phyloP scores from a whole-genome alignment of 2,888 invertebrate species.

The Philereme transversata region DNA sequence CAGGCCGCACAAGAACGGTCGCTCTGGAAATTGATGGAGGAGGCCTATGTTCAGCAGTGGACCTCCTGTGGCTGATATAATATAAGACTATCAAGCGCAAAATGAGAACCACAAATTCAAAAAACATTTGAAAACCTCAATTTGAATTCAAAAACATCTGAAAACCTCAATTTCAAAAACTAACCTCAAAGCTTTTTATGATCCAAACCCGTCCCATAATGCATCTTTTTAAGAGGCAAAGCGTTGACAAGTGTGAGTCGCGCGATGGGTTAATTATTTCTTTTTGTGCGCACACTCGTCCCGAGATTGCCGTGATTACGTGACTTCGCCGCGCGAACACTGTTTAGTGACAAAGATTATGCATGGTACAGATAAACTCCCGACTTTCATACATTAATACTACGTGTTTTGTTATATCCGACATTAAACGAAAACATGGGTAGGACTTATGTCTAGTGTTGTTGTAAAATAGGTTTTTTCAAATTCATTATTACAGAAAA shows the following conservation, averaged over 20 bases:
- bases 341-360: conserved; percentile 44
- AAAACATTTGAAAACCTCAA: background rate
- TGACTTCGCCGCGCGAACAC: conserved; percentile 52
- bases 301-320: conserved; percentile 73
- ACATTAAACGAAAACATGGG: too few relatives aligned
- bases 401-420: too few relatives aligned
- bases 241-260: conserved; percentile 56
- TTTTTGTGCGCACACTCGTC: conserved; percentile 66
- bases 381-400: too few relatives aligned
- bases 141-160: background rate
- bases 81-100: too few relatives aligned
- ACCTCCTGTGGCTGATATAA: too few relatives aligned
- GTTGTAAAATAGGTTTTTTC: too few relatives aligned
- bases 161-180: background rate
- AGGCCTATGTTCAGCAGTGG: too few relatives aligned
- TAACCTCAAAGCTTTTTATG: background rate
- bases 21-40: too few relatives aligned
- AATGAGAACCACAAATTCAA: too few relatives aligned
- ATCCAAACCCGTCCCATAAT: conserved; percentile 14
- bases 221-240: conserved; percentile 26
- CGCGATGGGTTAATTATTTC: conserved; percentile 73
- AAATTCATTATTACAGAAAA: too few relatives aligned
- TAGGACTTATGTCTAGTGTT: too few relatives aligned
- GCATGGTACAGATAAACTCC: background rate
- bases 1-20: too few relatives aligned